phyloP scores from a whole-genome alignment of 2,113 vertebrate genomes.

The Naja naja region DNA sequence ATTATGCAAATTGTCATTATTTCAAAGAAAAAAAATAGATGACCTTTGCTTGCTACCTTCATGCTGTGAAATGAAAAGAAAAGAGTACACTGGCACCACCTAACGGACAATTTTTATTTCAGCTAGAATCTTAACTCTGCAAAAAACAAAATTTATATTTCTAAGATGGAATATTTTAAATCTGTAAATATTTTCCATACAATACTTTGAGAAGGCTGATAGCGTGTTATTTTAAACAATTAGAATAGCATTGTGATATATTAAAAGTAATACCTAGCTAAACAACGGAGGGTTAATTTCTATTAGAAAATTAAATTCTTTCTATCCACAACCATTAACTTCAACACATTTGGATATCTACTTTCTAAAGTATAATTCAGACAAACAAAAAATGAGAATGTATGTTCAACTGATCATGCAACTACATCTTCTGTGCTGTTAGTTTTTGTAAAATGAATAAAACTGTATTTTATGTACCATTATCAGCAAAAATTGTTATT shows the following conservation, averaged over 20 bases:
- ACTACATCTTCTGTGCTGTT: neutral
- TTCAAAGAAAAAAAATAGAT: slow-evolving; percentile 12
- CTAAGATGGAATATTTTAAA: neutral
- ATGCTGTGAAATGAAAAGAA: neutral
- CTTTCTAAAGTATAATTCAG: neutral
- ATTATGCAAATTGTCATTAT: slow-evolving; percentile 23
- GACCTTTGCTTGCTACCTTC: neutral
- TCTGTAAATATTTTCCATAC: neutral
- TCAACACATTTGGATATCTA: neutral
- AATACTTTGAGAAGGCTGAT: neutral
- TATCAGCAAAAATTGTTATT: neutral
- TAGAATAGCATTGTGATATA: neutral
- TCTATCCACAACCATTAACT: neutral
- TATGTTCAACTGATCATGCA: neutral
- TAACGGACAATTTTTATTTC: slow-evolving; percentile 24
- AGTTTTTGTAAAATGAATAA: neutral
- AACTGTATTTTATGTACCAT: neutral
- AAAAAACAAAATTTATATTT: neutral
- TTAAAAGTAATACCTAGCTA: neutral
- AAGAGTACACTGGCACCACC: slow-evolving; percentile 40
- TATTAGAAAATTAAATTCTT: neutral
- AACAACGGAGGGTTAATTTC: neutral
- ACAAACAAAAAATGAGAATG: neutral
- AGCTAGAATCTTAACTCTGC: neutral
- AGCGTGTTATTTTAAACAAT: neutral